phyloP scores from a whole-genome alignment of 2,113 vertebrate genomes.

The Smithornis capensis region DNA sequence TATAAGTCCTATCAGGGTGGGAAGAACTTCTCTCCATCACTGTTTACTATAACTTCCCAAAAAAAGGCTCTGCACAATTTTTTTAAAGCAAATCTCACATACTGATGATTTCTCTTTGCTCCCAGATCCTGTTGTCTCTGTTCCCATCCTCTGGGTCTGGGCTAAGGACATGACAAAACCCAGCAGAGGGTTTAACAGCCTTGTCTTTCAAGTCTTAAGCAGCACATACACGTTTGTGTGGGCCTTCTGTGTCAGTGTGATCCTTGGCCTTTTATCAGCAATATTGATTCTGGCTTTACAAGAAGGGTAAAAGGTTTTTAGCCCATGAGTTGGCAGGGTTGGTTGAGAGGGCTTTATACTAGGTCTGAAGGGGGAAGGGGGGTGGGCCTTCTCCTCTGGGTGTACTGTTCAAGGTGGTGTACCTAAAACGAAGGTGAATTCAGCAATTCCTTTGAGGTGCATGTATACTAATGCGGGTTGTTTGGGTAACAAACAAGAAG shows the following conservation, averaged over 20 bases:
- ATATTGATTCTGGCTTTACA: constrained; percentile 37
- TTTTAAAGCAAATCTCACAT: background rate
- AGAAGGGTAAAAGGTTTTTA: no score
- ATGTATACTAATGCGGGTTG: no score
- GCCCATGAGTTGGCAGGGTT: no score
- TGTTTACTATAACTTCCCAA: background rate
- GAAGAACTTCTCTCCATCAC: background rate
- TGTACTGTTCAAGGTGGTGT: no score
- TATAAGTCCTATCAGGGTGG: background rate
- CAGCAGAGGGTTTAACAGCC: accelerated
- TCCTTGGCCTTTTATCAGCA: background rate
- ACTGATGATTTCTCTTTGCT: background rate
- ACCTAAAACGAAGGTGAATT: no score
- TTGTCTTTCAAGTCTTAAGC: background rate
- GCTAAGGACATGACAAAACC: background rate
- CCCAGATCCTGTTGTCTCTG: no score
- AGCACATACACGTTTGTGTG: constrained; percentile 11
- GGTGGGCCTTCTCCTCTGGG: no score
- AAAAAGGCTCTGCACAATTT: accelerated
- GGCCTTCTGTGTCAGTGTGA: background rate
- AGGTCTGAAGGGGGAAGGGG: no score
- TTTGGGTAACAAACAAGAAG: no score
- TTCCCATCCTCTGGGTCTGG: background rate
- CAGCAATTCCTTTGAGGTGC: no score
- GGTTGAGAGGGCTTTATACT: no score